Evolutionary conservation across 2,797 vertebrate species (phyloP), one percentile per base, ranked within the genome.

Genomic region (Dermochelys coriacea): DNA sequence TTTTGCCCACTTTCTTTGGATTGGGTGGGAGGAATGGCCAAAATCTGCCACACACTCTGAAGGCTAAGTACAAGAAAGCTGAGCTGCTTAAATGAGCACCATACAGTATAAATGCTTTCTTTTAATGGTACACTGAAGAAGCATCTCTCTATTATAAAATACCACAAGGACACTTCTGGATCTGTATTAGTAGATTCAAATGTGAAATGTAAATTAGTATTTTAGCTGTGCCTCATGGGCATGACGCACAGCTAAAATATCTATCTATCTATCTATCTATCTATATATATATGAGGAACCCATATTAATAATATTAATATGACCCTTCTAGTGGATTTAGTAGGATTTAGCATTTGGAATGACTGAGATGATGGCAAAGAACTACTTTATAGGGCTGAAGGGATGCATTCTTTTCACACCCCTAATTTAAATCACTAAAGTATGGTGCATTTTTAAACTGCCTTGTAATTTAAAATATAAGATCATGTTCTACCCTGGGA

Each of bases 301-400:
- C 47, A 91, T 87, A 55, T 18, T 18, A 51, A 51, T 18, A 51
- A 10, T 12, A 0, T 88, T 86, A 16, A 37, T 61, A 34, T 91
- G 86, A 4, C 12, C 55, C 83, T 82, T 95, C 80, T 59, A 87
- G 74, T 51, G 8, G 1, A 79, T 27, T 1, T 80, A 84, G 4
- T 1, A 75, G 71, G 23, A 75, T 75, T 47, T 75, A 45, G 41
- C 71, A 47, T 75, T 75, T 91, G 79, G 50, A 91, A 50, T 4
- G 47, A 91, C 80, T 10, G n/a, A 57, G 52, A 82, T 83, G 71
- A 27, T 75, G 89, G 52, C 81, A 85, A 89, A 90, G 91, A 96
- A 27, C 3, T 3, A 5, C 25, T 12, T 12, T 1, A 71, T 41
- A 49, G 25, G 71, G 12, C 80, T 61, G 34, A 34, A 88, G 84